Base-by-base conservation (phyloP, 2,797 vertebrate species). In the Phoxinus dragarum region DNA sequence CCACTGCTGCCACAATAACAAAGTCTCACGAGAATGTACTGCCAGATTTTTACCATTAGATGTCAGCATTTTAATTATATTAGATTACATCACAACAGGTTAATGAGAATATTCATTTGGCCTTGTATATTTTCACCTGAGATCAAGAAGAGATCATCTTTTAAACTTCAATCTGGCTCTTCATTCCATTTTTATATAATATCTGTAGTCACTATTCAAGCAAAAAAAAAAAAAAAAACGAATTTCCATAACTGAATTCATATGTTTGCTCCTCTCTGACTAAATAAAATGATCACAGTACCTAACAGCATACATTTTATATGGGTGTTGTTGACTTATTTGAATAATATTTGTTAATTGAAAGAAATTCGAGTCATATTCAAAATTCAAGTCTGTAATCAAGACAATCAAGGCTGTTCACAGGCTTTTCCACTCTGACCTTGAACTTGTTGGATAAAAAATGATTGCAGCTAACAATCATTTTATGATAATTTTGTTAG, bases 51-150 rank as follows among this genome's bases (percentile, higher is more conserved):
- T n/a, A 69, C 82, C 82, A 11, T 36, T 42, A 84, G 82, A 78
- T 84, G 82, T 59, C 82, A 84, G 64, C 64, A 59, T 40, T 56
- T 59, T 27, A 40, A 77, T 59, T 17, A 27, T n/a, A n/a, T 40
- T 10, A 59, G 36, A 40, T 40, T 27, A 17, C 52, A 40, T 59
- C 19, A 38, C 74, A 77, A 36, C 10, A 73, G 27, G 19, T 54
- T 14, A 36, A 5, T 21, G 19, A 21, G 9, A 21, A 21, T 21
- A 36, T 36, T 21, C 0, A 52, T 49, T 74, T 21, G 27, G 0
- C 17, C 49, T 44, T 12, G 27, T 52, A 27, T 74, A 9, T 74
- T 74, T 12, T 6, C 3, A 34, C 11, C 31, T 52, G 47, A 54
- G 17, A 52, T 52, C 11, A 36, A 23, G 31, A 23, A 27, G 36